These are phyloP conservation scores for Macrotis lagotis DNA, from an alignment of 2,113 vertebrate species.

Conservation along the genomic window DNA sequence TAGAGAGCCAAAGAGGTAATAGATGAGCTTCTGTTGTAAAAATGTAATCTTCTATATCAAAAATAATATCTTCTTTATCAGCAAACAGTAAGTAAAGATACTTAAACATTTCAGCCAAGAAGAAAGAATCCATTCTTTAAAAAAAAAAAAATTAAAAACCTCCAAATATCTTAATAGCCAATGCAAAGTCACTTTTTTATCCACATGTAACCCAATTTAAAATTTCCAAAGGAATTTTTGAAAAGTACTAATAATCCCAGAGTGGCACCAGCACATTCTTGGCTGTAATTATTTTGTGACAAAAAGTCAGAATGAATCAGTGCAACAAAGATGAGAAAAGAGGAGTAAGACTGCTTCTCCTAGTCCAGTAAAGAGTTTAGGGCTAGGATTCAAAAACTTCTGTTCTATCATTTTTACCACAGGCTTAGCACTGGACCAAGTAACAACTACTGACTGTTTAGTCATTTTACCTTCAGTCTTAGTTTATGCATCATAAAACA, in stretches of 20 bases:
- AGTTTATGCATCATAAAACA: background rate
- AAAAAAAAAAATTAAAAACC: slow-evolving; percentile 48
- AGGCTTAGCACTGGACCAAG: background rate
- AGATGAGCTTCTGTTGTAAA: slow-evolving; percentile 99
- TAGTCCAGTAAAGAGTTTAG: background rate
- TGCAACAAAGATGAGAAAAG: background rate
- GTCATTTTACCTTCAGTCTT: background rate
- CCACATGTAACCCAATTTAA: background rate
- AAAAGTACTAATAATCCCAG: background rate
- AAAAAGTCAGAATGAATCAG: background rate
- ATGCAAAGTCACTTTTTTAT: slow-evolving; percentile 27
- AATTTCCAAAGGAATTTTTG: background rate
- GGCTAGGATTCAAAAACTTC: background rate
- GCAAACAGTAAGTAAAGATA: slow-evolving; percentile 97
- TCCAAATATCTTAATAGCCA: slow-evolving; percentile 32
- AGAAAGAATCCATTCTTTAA: slow-evolving; percentile 98
- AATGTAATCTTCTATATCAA: slow-evolving; percentile 97
- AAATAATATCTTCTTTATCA: slow-evolving; percentile 93
- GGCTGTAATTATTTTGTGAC: background rate
- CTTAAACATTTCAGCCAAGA: slow-evolving; percentile 99
- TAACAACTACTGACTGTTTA: background rate
- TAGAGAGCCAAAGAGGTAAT: slow-evolving; percentile 96
- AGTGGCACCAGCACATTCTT: background rate
- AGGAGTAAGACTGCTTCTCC: background rate
- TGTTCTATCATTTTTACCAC: too few relatives aligned